Base-by-base conservation (phyloP, 2,888 invertebrate genomes). In the Mimas tiliae region DNA sequence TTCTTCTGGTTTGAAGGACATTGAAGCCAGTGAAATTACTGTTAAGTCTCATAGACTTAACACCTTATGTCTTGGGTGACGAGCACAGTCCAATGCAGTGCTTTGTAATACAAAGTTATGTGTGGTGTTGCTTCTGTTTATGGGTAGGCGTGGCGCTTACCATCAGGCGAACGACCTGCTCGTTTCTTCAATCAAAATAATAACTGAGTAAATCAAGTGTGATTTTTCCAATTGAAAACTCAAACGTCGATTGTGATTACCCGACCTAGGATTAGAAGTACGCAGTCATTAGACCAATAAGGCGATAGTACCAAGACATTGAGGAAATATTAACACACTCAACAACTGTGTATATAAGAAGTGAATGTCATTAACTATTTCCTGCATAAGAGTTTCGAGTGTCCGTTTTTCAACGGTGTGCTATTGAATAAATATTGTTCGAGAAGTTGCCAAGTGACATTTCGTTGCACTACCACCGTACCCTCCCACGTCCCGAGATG, bases 361-460 rank as follows among this genome's bases (percentile, higher is more conserved):
- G 82, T 85, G 87, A 90, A 91, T 89, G 90, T 89, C 90, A 88
- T 91, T 90, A 91, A 87, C 83, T 78, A 86, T 90, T 89, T 90
- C 88, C 88, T 86, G 88, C 85, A 84, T 80, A 84, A 89, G 88
- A 82, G 87, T 81, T 84, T 90, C 85, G 84, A 91, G 90, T 89
- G 87, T 84, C 80, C 85, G 84, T 87, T 85, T 85, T 84, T 87
- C 82, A 84, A 81, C 81, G 76, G 81, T 86, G 80, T 81, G 82
- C 85, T 82, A 88, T 91, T 91, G 89, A 90, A 91, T 90, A 91
- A 92, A 92, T 87, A 92, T 89, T 90, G 88, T 90, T 87, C 78
- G 85, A 90, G 85, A 88, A 89, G 87, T 89, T 84, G 86, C 87
- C 89, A 86, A 91, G 90, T 90, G 90, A 91, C 90, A 91, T 91